Conservation (phyloP, 2,113 vertebrate species). For the Paracyprichromis sp. region DNA sequence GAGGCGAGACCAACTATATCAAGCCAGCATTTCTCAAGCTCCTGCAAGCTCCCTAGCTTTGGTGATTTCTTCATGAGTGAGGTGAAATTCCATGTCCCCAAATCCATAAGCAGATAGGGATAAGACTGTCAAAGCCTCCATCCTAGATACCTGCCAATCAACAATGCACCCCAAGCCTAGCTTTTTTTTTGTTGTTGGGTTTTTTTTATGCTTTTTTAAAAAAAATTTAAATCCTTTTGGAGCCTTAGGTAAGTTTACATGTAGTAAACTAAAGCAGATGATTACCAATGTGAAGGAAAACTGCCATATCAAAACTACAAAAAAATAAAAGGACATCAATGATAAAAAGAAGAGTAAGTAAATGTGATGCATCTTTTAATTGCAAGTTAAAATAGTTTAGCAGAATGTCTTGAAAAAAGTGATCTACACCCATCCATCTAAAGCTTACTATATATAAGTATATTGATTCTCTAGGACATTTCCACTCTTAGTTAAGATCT, state of each 20-base stretch:
- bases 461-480: neutral
- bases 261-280: neutral
- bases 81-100: neutral
- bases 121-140: neutral
- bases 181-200: too few species aligned
- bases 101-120: neutral
- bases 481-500: neutral
- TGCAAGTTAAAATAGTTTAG: neutral
- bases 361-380: neutral
- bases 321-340: neutral
- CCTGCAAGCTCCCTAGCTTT: neutral
- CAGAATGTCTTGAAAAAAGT: neutral
- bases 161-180: neutral
- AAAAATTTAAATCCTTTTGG: neutral
- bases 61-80: neutral
- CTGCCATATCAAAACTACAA: neutral
- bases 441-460: neutral
- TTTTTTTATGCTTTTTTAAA: rapidly evolving
- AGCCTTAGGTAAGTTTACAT: neutral
- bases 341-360: neutral
- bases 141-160: neutral
- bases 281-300: neutral
- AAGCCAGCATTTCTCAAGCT: neutral
- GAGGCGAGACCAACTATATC: neutral
- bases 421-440: neutral